phyloP scores from a whole-genome alignment of 2,113 vertebrate genomes.

The Perca fluviatilis region DNA sequence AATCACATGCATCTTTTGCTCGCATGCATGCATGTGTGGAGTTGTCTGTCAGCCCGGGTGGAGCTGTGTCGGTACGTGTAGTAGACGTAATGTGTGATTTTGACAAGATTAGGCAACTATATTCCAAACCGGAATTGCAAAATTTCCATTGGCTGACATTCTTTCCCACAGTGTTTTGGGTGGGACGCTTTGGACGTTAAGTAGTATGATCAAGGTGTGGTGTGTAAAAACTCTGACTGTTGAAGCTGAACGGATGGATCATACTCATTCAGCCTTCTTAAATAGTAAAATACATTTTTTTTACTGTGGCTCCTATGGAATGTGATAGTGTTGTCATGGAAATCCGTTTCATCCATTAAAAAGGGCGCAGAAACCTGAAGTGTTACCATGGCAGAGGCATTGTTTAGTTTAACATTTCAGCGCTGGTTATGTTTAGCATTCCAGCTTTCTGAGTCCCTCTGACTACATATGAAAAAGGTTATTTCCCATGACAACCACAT shows the following conservation, averaged over 20 bases:
- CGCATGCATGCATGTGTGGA: neutral
- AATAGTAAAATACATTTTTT: too few species aligned
- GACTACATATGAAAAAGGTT: constrained; percentile 23
- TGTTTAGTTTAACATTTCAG: neutral
- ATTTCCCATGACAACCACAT: constrained; percentile 51
- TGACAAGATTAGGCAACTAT: neutral
- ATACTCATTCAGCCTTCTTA: neutral
- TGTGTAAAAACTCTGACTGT: neutral
- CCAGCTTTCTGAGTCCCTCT: constrained; percentile 4
- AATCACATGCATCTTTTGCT: neutral
- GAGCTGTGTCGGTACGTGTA: neutral
- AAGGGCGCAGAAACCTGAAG: neutral
- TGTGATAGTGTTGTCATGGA: constrained; percentile 41
- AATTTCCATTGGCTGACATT: constrained; percentile 12
- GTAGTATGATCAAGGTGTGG: constrained; percentile 17
- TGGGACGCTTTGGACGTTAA: neutral
- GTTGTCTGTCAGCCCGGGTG: neutral
- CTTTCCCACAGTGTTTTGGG: constrained; percentile 28
- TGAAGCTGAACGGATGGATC: constrained; percentile 24
- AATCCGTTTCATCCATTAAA: neutral
- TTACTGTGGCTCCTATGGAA: neutral
- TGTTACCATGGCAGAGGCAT: constrained; percentile 22
- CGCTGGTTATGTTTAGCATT: constrained; percentile 14
- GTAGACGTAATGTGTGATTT: neutral
- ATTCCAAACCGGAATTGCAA: constrained; percentile 5